Evolutionary conservation across 37 sponge, comb jelly and placozoan species (phyloP).

Genomic region (Ephydatia muelleri): DNA sequence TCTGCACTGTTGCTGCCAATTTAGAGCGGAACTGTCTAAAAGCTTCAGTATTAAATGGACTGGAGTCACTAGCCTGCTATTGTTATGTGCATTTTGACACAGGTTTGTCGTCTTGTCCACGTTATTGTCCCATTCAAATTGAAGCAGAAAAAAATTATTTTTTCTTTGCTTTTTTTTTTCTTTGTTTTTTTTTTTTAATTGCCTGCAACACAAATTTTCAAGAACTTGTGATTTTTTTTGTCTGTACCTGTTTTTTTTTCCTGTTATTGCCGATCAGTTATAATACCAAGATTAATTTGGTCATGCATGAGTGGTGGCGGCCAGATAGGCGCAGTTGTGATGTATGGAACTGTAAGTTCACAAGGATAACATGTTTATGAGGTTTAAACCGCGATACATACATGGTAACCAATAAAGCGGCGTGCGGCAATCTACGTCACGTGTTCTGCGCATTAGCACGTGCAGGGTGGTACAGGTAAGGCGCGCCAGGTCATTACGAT

Average conservation of each 20-base stretch:
- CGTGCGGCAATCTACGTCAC: too few relatives aligned
- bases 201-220: neutral
- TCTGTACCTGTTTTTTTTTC: neutral
- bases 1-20: neutral
- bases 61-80: neutral
- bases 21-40: neutral
- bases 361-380: too few relatives aligned
- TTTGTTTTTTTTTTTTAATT: neutral
- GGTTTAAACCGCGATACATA: too few relatives aligned
- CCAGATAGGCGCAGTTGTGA: too few relatives aligned
- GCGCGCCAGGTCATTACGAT: too few relatives aligned
- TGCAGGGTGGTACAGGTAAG: too few relatives aligned
- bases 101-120: neutral
- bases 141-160: too few relatives aligned
- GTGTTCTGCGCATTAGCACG: too few relatives aligned
- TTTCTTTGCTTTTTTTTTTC: neutral
- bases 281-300: too few relatives aligned
- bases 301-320: too few relatives aligned
- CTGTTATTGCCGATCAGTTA: neutral
- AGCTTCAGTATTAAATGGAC: neutral
- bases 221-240: neutral
- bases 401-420: too few relatives aligned
- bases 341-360: too few relatives aligned
- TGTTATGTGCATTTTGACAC: neutral
- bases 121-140: neutral